Evolutionary conservation across 1,140 invertebrate species (phyloP).

Genomic region (Brachionus rubens): DNA sequence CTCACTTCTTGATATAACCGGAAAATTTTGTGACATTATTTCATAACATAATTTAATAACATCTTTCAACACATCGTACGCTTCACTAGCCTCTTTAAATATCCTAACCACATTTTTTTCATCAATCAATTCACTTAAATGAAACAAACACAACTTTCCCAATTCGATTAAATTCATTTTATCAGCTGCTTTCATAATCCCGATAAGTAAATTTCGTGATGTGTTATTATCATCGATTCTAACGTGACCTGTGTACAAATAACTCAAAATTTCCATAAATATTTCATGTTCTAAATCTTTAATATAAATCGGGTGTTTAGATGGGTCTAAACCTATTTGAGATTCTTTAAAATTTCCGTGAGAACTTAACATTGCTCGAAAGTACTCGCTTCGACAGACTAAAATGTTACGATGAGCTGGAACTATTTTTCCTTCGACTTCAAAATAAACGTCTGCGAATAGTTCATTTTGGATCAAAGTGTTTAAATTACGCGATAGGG

Average conservation of each 20-base stretch:
- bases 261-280: slow-evolving; percentile 23
- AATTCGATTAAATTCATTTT: slow-evolving; percentile 13
- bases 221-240: background rate
- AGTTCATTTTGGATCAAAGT: slow-evolving; percentile 14
- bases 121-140: slow-evolving; percentile 26
- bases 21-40: slow-evolving; percentile 14
- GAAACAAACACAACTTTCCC: slow-evolving; percentile 4
- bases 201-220: background rate
- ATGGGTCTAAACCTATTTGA: background rate
- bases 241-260: slow-evolving; percentile 18
- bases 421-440: slow-evolving; percentile 24
- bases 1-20: background rate
- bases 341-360: background rate
- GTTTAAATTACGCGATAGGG: background rate
- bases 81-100: background rate
- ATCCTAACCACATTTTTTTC: slow-evolving; percentile 22
- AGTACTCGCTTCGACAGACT: slow-evolving; percentile 26
- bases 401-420: slow-evolving; percentile 27
- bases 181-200: background rate
- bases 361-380: slow-evolving; percentile 6
- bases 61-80: background rate
- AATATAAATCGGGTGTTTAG: slow-evolving; percentile 43
- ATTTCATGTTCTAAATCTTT: slow-evolving; percentile 21
- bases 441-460: slow-evolving; percentile 45
- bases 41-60: slow-evolving; percentile 10